Base-by-base conservation (phyloP, 2,888 invertebrate genomes). In the Harmothoe impar region DNA sequence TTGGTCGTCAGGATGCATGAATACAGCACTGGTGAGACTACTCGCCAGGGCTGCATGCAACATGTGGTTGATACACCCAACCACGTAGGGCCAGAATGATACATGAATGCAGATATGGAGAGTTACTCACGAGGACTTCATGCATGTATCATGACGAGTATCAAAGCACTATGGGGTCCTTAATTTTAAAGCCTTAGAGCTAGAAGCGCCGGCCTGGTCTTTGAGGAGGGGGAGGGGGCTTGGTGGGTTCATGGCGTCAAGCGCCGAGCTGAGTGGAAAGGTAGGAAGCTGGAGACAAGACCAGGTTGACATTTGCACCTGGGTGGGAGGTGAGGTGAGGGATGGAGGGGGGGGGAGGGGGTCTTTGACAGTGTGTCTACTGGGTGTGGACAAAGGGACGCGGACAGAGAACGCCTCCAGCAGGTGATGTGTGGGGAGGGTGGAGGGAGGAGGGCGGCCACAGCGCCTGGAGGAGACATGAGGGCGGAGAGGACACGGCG, bases 271-370 rank as follows among this genome's bases (percentile, higher is more conserved):
- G 20, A 23, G 15, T 31, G 77, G 31, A 23, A 29, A 43, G 43
- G 43, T 43, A 43, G 43, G 43, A 43, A 43, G 43, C 43, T 43
- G 62, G n/a, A 62, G 62, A n/a, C 62, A n/a, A 81, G 81, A 43
- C 33, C 35, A 23, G 81, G 7, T 81, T 81, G 81, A 81, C 81
- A 81, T 81, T 81, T 81, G 33, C 81, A 81, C 81, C 81, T 81
- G 81, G 35, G n/a, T 17, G 5, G 81, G 33, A 12, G 15, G 62
- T 62, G 33, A 12, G 15, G 62, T 62, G n/a, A n/a, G 62, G 3
- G 20, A 15, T 1, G 15, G 20, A 3, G 3, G 3, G 20, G 62
- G 3, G 20, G 62, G 62, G 20, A n/a, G 12, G 20, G 62, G 62
- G 62, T n/a, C 62, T 62, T 62, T 62, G 43, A 43, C 62, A n/a